A percentile compares a stretch with the other conserved stretches of the same genome.
phyloP scores from a whole-genome alignment of 2,113 vertebrate genomes.

The Psephotus haematonotus region DNA sequence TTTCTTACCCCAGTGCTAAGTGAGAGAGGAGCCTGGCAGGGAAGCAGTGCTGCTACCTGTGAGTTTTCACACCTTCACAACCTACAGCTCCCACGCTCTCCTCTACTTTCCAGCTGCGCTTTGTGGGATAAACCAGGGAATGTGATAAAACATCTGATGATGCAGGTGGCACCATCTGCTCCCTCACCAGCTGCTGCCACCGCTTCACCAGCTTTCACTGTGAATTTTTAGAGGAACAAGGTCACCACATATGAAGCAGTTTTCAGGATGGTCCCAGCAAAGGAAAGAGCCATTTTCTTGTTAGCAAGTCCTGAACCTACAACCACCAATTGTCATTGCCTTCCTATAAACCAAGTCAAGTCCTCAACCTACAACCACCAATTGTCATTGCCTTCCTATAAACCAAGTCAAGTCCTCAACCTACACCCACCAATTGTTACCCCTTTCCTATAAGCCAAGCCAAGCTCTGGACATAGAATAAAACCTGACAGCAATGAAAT shows the following conservation, averaged over 20 bases:
- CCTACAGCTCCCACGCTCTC: slow-evolving; percentile 28
- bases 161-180: slow-evolving; percentile 70
- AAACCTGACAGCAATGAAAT: background rate
- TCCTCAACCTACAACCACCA: background rate
- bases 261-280: background rate
- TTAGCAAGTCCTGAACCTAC: background rate
- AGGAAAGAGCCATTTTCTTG: background rate
- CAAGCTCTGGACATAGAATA: background rate
- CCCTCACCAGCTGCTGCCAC: slow-evolving; percentile 40
- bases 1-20: background rate
- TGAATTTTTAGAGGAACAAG: background rate
- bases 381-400: too few species aligned
- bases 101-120: slow-evolving; percentile 2
- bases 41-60: slow-evolving; percentile 5
- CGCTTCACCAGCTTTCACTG: background rate
- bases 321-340: background rate
- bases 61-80: slow-evolving; percentile 54
- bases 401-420: too few species aligned
- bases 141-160: slow-evolving; percentile 66
- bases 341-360: background rate
- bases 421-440: background rate
- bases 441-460: background rate
- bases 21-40: slow-evolving; percentile 11
- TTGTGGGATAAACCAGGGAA: slow-evolving; percentile 34
- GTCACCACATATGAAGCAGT: background rate